These are phyloP conservation scores for Dascyllus trimaculatus DNA, from an alignment of 2,113 vertebrate genomes.

Conservation along the genomic window DNA sequence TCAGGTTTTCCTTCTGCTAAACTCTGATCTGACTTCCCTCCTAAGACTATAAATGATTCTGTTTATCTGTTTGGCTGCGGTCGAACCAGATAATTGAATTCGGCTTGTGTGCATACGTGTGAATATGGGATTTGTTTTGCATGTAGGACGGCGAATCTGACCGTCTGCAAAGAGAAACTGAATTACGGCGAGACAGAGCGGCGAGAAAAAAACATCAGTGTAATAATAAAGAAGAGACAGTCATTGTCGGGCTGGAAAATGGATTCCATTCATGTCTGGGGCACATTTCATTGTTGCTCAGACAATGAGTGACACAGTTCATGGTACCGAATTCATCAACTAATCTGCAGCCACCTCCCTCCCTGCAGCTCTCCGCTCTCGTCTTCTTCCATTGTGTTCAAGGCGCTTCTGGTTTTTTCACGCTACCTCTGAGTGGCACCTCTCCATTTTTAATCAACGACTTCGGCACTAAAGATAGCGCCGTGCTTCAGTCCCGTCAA, in stretches of 20 bases:
- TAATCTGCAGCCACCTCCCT: slow-evolving; percentile 31
- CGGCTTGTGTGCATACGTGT: background rate
- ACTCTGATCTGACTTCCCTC: background rate
- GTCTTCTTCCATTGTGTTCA: slow-evolving; percentile 33
- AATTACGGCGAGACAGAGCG: background rate
- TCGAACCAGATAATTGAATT: slow-evolving; percentile 7
- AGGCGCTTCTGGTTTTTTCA: slow-evolving; percentile 6
- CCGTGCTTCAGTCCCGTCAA: slow-evolving; percentile 4
- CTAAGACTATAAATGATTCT: background rate
- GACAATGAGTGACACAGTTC: slow-evolving; percentile 57
- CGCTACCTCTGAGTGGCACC: slow-evolving; percentile 41
- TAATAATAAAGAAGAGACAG: slow-evolving; percentile 50
- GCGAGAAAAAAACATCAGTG: background rate
- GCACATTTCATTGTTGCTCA: slow-evolving; percentile 54
- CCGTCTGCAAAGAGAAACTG: slow-evolving; percentile 13
- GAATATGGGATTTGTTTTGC: background rate
- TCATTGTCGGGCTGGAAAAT: slow-evolving; percentile 44
- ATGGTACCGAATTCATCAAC: slow-evolving; percentile 40
- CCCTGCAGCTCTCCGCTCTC: background rate
- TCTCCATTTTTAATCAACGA: slow-evolving; percentile 60
- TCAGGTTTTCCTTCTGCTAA: too few relatives aligned
- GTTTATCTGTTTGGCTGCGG: background rate
- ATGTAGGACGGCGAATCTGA: background rate
- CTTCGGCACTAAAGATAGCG: slow-evolving; percentile 42
- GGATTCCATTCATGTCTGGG: slow-evolving; percentile 55